Base-by-base conservation (phyloP, 2,797 vertebrate species). In the Sebastolobus alascanus region DNA sequence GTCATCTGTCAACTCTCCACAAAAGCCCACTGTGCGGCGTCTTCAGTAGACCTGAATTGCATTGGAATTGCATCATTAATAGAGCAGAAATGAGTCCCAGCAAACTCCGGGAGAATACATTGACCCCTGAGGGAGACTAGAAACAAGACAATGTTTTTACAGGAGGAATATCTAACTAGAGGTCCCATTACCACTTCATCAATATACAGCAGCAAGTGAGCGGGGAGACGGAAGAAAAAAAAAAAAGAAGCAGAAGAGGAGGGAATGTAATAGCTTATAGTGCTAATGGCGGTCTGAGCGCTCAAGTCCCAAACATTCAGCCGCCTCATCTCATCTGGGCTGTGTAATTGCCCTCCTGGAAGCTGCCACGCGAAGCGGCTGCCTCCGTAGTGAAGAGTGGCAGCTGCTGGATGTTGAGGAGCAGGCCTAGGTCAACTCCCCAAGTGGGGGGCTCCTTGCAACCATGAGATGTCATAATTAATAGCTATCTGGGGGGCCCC, bases 391-490 rank as follows among this genome's bases (percentile, higher is more conserved):
- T 93, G 91, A 93, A 89, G 93, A 94, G 89, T 93, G 93, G 93
- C 95, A 95, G 94, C 93, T 95, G 95, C 87, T 93, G 88, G 91
- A 83, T 90, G 92, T 88, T 86, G 87, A 91, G 88, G 89, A 91
- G 85, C 75, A 75, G 79, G 85, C 86, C 85, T 65, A 72, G 93
- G 93, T 94, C 93, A 92, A 71, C 87, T 91, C 89, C 90, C 91
- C 82, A 71, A 92, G 90, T 83, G n/a, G 89, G 84, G 89, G 89
- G 86, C 87, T 86, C 87, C 82, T 91, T 85, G 87, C 90, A 89
- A 90, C 87, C 89, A 86, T 70, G 85, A 93, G 92, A 94, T 93
- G 92, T 94, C 93, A 93, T 95, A 95, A 95, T 95, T 95, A 95
- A 94, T 93, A 92, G 93, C 88, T 90, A 86, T 91, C 91, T 84